Evolutionary conservation across 2,888 invertebrate genomes (phyloP).

Genomic region (Drosophila niveifrons): DNA sequence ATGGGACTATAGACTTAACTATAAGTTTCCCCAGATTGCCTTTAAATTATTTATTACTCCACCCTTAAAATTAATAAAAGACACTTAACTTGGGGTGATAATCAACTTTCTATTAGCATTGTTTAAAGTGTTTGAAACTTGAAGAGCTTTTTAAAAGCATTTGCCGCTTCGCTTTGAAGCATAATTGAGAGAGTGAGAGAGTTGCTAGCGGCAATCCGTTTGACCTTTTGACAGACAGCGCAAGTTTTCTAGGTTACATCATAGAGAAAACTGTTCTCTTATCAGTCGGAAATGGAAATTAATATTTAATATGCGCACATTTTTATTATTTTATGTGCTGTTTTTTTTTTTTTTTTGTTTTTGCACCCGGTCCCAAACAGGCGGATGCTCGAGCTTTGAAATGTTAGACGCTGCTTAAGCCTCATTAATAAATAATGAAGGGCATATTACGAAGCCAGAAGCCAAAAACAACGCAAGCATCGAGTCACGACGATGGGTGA

Average conservation of each 20-base stretch:
- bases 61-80: neutral
- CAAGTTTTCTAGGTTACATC: constrained; percentile 28
- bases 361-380: constrained; percentile 21
- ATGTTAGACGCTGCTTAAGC: constrained; percentile 80
- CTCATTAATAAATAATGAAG: constrained; percentile 80
- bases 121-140: constrained; percentile 1
- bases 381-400: constrained; percentile 59
- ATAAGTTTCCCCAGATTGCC: neutral
- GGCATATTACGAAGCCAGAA: constrained; percentile 52
- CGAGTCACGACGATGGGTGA: neutral
- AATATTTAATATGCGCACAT: constrained; percentile 77
- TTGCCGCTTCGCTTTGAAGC: constrained; percentile 2
- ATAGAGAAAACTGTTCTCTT: constrained; percentile 55
- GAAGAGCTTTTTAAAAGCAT: constrained; percentile 3
- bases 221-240: constrained; percentile 32
- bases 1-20: neutral
- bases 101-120: neutral
- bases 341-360: constrained; percentile 10
- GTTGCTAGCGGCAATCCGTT: constrained; percentile 20
- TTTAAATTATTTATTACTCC: neutral
- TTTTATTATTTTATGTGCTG: constrained; percentile 55
- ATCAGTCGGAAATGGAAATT: constrained; percentile 79
- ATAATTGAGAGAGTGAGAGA: constrained; percentile 44
- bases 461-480: neutral
- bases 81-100: neutral